These are phyloP conservation scores for Liolophura sinensis DNA, from an alignment of 1,140 invertebrate species.

Conservation along the genomic window DNA sequence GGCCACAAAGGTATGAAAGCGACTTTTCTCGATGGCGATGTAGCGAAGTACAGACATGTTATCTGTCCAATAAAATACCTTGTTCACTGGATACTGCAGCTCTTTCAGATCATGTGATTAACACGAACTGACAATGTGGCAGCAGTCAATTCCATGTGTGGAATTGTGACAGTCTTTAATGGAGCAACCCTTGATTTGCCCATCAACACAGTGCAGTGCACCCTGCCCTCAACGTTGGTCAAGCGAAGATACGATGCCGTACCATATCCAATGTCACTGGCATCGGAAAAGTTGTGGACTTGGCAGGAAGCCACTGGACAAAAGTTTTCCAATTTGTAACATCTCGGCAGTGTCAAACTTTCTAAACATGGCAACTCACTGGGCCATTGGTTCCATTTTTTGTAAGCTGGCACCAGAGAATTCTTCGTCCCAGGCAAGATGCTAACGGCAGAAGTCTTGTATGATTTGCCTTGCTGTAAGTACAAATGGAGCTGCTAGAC, in stretches of 20 bases:
- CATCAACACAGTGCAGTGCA: too few species aligned
- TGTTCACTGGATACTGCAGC: constrained; percentile 5
- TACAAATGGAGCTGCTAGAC: constrained; percentile 18
- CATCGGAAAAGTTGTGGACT: constrained; percentile 4
- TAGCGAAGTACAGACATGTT: too few species aligned
- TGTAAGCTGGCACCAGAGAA: constrained; percentile 1
- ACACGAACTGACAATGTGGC: constrained; percentile 44
- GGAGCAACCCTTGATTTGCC: too few species aligned
- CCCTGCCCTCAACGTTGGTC: too few species aligned
- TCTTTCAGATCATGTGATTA: constrained; percentile 10
- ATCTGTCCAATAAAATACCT: too few species aligned
- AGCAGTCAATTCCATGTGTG: constrained; percentile 60
- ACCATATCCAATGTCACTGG: too few species aligned
- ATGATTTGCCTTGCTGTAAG: constrained; percentile 13
- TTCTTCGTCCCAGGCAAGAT: constrained; percentile 18
- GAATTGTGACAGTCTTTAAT: constrained; percentile 55
- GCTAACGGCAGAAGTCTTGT: constrained; percentile 14
- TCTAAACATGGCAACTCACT: constrained; percentile 7
- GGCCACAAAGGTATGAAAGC: constrained; percentile 26
- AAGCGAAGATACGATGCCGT: too few species aligned
- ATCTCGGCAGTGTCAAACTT: constrained; percentile 3
- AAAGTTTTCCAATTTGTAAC: constrained; percentile 13
- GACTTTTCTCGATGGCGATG: constrained; percentile 9
- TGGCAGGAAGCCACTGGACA: background rate
- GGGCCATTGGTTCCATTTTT: constrained; percentile 19